A percentile compares a stretch with the other conserved stretches of the same genome.
Evolutionary conservation across 1,140 invertebrate genomes (phyloP).

Genomic region (Batillaria attramentaria): DNA sequence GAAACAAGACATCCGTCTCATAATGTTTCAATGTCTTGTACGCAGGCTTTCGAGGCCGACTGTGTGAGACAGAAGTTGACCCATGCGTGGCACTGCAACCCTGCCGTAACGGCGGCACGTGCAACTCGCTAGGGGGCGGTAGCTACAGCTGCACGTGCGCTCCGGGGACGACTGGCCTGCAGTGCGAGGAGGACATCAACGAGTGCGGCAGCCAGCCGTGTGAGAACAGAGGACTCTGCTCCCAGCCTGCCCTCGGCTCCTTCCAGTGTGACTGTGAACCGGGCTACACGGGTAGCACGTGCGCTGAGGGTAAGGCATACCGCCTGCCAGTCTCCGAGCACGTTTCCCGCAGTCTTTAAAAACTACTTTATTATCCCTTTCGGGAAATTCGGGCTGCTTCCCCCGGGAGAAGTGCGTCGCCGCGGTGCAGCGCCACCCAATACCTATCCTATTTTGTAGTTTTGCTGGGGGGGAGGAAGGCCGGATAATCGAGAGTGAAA

Average conservation of each 20-base stretch:
- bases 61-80: conserved; percentile 32
- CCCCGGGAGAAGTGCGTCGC: too few relatives aligned
- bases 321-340: background rate
- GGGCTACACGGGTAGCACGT: conserved; percentile 86
- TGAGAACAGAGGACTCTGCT: conserved; percentile 44
- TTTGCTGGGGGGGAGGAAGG: too few relatives aligned
- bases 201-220: conserved; percentile 46
- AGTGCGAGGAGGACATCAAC: conserved; percentile 81
- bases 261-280: conserved; percentile 53
- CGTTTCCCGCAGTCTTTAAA: background rate
- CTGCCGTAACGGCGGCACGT: conserved; percentile 55
- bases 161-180: conserved; percentile 75
- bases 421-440: too few relatives aligned
- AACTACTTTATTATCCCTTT: too few relatives aligned
- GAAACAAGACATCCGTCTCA: too few relatives aligned
- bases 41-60: conserved; percentile 3
- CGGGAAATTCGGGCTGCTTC: too few relatives aligned
- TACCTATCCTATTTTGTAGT: too few relatives aligned
- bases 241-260: conserved; percentile 37
- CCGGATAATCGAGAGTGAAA: too few relatives aligned
- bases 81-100: conserved; percentile 44
- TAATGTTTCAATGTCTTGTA: too few relatives aligned
- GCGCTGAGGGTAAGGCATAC: conserved; percentile 76
- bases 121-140: conserved; percentile 66
- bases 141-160: conserved; percentile 45